Base-by-base conservation (phyloP, 53 echinoderm and acorn worm genomes). In the Pentamera pediparva region DNA sequence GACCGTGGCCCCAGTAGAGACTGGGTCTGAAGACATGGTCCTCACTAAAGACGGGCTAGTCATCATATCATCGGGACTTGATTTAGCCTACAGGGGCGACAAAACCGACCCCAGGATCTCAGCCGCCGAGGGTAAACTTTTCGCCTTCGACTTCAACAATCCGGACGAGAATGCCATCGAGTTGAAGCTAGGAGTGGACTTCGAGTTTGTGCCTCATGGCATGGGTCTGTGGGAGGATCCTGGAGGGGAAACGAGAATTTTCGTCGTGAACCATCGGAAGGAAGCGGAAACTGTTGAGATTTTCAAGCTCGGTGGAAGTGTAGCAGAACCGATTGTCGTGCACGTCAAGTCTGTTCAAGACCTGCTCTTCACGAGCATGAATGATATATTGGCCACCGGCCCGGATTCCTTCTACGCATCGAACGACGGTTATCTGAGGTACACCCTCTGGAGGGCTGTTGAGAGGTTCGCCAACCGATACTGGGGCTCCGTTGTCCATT, bases 401-500 rank as follows among this genome's bases (percentile, higher is more conserved):
- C 35, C 38, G 29, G 32, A 47, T 6, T 72, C 72, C n/a, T 72
- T 72, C 32, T 72, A 72, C n/a, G 72, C 54, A 32, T 32, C 72
- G 32, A 72, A 72, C 26, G 72, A 72, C 50, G 72, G 72, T 5
- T 72, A 35, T 31, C 34, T 53, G 18, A 51, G 72, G n/a, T 53
- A 26, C 37, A 36, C 72, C 1, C 17, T 24, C 7, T 54, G 35
- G 22, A 51, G 72, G 35, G 25, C 20, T 8, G 33, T 72, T 3
- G 72, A 72, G 72, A 20, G 54, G 19, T 29, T 53, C 22, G 18
- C 37, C 6, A 31, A 34, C 52, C 49, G 51, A 8, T 54, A 32
- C 6, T 72, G 72, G 72, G 72, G 55, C 1, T 72, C 72, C 7
- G 72, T 72, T 28, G 72, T 72, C 50, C 37, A 72, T 51, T 72